These are phyloP conservation scores for Danaus chrysippus DNA, from an alignment of 2,888 invertebrate species.

Conservation along the genomic window DNA sequence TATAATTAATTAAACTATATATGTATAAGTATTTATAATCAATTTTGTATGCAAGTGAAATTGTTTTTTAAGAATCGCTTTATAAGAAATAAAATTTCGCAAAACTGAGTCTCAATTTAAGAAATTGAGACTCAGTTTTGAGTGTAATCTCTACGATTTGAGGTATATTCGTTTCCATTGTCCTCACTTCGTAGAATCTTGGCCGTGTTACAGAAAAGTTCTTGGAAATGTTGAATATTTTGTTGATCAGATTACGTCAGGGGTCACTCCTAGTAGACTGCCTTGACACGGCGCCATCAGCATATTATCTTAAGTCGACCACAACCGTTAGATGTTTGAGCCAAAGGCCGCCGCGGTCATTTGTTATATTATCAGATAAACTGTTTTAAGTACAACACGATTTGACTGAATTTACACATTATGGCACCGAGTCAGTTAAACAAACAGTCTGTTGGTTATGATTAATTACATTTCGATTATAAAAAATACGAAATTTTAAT, in stretches of 20 bases:
- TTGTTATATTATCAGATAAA: slow-evolving; percentile 28
- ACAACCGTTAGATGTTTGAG: slow-evolving; percentile 28
- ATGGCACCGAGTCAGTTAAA: not conserved
- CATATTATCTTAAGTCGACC: slow-evolving; percentile 27
- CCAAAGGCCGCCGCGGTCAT: slow-evolving; percentile 24
- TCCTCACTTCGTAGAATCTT: not conserved
- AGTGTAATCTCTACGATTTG: too few relatives aligned
- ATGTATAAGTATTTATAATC: too few relatives aligned
- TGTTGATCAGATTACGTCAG: slow-evolving; percentile 12
- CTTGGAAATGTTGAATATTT: not conserved
- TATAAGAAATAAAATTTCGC: too few relatives aligned
- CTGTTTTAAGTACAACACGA: slow-evolving; percentile 9
- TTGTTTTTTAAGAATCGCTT: too few relatives aligned
- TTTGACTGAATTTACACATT: slow-evolving; percentile 6
- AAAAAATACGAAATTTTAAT: too few relatives aligned
- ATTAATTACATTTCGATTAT: too few relatives aligned
- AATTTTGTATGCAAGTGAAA: too few relatives aligned
- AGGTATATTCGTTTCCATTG: too few relatives aligned
- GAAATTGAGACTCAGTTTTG: too few relatives aligned
- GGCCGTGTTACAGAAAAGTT: not conserved
- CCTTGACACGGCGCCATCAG: slow-evolving; percentile 24
- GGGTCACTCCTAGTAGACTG: slow-evolving; percentile 17
- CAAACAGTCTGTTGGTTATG: too few relatives aligned
- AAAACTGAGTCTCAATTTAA: too few relatives aligned
- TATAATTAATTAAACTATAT: too few relatives aligned